Conservation (phyloP, 2,888 invertebrate species). For the Halictus ligatus region DNA sequence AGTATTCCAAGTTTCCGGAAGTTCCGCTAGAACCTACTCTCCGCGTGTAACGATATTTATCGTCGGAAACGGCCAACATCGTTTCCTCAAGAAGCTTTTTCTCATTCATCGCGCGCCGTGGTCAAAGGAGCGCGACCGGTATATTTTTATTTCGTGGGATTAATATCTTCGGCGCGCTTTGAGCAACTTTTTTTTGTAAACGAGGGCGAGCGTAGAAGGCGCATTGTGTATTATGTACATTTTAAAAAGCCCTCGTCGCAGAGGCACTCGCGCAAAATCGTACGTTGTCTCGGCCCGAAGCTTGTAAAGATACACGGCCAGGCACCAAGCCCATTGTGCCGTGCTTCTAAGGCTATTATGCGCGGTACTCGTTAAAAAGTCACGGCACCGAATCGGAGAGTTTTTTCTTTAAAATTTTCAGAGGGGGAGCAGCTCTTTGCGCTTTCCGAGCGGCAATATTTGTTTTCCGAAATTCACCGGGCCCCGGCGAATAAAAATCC, state of each 20-base stretch:
- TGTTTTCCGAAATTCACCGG: slow-evolving; percentile 1
- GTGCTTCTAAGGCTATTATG: slow-evolving; percentile 17
- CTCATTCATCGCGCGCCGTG: neutral
- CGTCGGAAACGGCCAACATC: neutral
- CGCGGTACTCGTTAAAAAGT: slow-evolving; percentile 5
- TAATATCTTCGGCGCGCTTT: neutral
- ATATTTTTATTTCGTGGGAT: neutral
- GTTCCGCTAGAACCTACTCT: neutral
- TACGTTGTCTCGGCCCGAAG: neutral
- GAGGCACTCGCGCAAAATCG: neutral
- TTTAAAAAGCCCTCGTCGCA: slow-evolving; percentile 2
- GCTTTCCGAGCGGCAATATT: neutral
- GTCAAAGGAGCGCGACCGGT: neutral
- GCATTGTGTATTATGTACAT: neutral
- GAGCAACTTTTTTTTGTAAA: neutral
- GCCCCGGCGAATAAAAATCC: neutral
- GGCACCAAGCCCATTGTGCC: neutral
- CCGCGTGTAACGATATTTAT: neutral
- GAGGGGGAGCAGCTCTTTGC: neutral
- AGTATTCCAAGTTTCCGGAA: neutral
- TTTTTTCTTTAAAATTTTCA: slow-evolving; percentile 16
- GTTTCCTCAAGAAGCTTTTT: neutral
- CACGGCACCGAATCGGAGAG: slow-evolving; percentile 9
- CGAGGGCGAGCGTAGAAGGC: neutral
- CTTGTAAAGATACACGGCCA: neutral